These are phyloP conservation scores for Nephila pilipes DNA, from an alignment of 1,140 invertebrate genomes.

Conservation along the genomic window DNA sequence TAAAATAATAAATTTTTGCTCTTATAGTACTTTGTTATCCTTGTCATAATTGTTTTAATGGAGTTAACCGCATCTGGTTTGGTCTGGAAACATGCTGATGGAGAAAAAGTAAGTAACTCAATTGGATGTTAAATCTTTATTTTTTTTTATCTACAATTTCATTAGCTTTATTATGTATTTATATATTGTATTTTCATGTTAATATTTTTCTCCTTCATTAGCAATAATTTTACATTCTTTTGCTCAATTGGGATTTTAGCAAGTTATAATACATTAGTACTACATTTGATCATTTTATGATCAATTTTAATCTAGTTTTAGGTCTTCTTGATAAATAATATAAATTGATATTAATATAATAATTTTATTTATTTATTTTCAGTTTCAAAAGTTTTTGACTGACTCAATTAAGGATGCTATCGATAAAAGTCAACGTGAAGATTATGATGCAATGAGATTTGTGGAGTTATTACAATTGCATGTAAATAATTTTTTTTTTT, in stretches of 20 bases:
- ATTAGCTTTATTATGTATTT: not conserved
- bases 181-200: not conserved
- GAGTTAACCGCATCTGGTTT: constrained; percentile 77
- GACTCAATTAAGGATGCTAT: constrained; percentile 78
- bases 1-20: constrained; percentile 2
- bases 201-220: not conserved
- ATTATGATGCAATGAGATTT: constrained; percentile 77
- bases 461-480: constrained; percentile 79
- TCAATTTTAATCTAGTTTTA: no score
- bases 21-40: constrained; percentile 78
- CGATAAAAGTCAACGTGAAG: constrained; percentile 29
- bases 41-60: constrained; percentile 77
- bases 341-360: no score
- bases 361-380: not conserved
- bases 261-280: no score
- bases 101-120: constrained; percentile 77
- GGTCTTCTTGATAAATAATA: no score
- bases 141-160: no score
- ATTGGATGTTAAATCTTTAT: no score
- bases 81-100: constrained; percentile 79
- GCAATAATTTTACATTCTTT: not conserved
- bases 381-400: constrained; percentile 78
- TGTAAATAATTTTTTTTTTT: constrained; percentile 70
- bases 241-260: not conserved
- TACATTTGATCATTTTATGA: not conserved